These are phyloP conservation scores for Otolemur garnettii DNA, from an alignment of 2,113 vertebrate genomes.

Conservation along the genomic window DNA sequence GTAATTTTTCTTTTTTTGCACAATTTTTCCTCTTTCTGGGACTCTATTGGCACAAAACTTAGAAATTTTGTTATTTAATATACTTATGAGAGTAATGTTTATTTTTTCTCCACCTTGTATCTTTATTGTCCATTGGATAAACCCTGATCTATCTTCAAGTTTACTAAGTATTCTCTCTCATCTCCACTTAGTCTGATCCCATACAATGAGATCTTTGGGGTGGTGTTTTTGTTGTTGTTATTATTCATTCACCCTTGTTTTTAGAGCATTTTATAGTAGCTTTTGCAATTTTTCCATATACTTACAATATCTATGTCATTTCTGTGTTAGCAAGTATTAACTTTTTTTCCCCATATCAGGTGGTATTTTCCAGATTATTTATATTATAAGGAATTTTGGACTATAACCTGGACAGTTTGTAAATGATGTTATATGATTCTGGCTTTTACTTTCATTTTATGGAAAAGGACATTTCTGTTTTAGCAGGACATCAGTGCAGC, in stretches of 20 bases:
- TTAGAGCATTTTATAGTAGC: neutral
- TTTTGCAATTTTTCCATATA: neutral
- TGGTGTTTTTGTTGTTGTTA: neutral
- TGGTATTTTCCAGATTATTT: neutral
- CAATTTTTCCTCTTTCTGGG: neutral
- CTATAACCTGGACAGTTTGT: neutral
- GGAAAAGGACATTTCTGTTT: neutral
- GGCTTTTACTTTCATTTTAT: neutral
- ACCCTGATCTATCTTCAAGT: neutral
- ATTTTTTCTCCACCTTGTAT: neutral
- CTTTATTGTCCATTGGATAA: neutral
- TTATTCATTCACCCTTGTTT: neutral
- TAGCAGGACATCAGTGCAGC: neutral
- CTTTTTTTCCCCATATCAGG: neutral
- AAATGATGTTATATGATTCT: neutral
- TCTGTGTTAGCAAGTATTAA: neutral
- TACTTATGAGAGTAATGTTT: neutral
- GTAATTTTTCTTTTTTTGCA: neutral
- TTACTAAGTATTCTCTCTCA: neutral
- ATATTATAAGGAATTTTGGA: neutral
- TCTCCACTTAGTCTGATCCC: neutral
- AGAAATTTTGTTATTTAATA: neutral
- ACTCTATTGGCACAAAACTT: neutral
- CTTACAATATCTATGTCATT: too few relatives aligned
- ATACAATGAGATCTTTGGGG: neutral